A percentile compares a stretch with the other conserved stretches of the same genome.
Evolutionary conservation across 1,140 invertebrate species (phyloP).

Genomic region (Paraescarpia echinospica): DNA sequence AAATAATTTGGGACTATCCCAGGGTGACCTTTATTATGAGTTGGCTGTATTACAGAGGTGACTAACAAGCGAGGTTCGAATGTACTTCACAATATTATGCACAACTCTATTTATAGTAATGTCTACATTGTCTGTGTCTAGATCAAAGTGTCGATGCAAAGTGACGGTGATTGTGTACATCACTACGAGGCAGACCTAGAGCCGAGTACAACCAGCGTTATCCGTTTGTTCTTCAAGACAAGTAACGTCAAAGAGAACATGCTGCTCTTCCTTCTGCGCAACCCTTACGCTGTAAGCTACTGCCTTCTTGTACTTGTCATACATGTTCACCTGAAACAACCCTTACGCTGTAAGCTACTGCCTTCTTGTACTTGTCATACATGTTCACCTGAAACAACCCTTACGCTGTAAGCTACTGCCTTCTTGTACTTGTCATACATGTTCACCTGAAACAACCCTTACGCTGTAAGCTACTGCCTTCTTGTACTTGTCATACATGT

Average conservation of each 20-base stretch:
- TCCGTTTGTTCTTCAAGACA: slow-evolving; percentile 70
- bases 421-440: no score
- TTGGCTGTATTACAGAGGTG: no score
- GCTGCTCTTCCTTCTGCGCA: slow-evolving; percentile 67
- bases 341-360: no score
- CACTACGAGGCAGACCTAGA: slow-evolving; percentile 70
- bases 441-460: no score
- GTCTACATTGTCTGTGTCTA: slow-evolving; percentile 48
- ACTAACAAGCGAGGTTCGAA: no score
- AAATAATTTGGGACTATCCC: no score
- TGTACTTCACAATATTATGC: neutral
- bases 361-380: no score
- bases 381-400: no score
- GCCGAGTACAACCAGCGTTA: slow-evolving; percentile 71
- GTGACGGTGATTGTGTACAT: slow-evolving; percentile 68
- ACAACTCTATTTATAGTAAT: neutral
- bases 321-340: neutral
- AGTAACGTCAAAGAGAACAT: slow-evolving; percentile 66
- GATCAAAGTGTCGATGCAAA: slow-evolving; percentile 77
- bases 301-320: neutral
- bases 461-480: neutral
- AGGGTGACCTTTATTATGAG: no score
- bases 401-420: no score
- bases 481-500: no score
- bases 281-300: neutral